These are phyloP conservation scores for Protomyctophum bolini DNA, from an alignment of 2,113 vertebrate species.

Conservation along the genomic window DNA sequence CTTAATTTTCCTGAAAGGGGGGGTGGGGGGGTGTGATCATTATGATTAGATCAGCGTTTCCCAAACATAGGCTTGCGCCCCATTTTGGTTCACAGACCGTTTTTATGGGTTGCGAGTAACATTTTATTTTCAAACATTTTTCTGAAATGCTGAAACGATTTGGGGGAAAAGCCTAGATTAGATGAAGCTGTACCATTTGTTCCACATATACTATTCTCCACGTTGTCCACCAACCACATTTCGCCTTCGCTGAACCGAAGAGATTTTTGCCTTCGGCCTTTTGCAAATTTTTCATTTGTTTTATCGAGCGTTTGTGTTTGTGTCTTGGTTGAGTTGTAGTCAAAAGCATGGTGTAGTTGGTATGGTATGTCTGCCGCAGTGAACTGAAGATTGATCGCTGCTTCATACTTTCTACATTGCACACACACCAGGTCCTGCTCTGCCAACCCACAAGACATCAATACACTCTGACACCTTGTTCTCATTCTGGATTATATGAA, in stretches of 20 bases:
- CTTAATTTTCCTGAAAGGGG: background rate
- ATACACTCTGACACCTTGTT: conserved; percentile 28
- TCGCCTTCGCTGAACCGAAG: conserved; percentile 9
- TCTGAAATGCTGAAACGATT: no score
- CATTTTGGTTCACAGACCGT: no score
- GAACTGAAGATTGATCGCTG: conserved; percentile 8
- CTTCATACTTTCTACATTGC: conserved; percentile 31
- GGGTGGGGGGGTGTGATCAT: conserved; percentile 2
- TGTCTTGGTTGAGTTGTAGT: conserved; percentile 18
- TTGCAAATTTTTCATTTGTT: conserved; percentile 27
- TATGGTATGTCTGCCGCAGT: no score
- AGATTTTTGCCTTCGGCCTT: conserved; percentile 30
- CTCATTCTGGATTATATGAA: conserved; percentile 3
- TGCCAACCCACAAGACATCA: conserved; percentile 19
- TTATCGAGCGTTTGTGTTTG: conserved; percentile 12
- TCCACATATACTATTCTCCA: no score
- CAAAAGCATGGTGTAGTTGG: background rate
- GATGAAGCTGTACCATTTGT: no score
- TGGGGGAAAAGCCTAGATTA: no score
- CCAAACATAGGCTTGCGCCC: no score
- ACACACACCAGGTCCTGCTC: background rate
- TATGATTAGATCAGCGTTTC: conserved; percentile 29
- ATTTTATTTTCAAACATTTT: no score
- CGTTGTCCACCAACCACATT: conserved; percentile 6
- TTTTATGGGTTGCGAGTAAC: no score